A percentile compares a stretch with the other conserved stretches of the same genome.
Evolutionary conservation across 2,797 vertebrate genomes (phyloP).

Genomic region (Ptychobarbus kaznakovi): DNA sequence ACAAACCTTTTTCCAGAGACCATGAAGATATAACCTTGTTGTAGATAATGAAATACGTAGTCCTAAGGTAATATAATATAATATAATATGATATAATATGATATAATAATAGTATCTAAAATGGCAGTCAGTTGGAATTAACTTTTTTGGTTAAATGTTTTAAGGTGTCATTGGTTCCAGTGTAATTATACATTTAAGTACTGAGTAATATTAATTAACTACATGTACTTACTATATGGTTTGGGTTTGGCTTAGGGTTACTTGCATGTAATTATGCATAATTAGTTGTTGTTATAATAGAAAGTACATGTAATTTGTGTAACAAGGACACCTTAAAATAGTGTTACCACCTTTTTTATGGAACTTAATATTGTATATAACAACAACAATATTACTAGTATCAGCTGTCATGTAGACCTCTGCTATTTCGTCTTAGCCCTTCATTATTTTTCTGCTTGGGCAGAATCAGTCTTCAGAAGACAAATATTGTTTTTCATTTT

Average conservation of each 20-base stretch:
- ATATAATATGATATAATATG: neutral
- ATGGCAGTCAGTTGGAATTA: neutral
- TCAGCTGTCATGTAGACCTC: neutral
- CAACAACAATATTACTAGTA: neutral
- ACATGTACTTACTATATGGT: too few species aligned
- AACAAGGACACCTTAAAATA: too few species aligned
- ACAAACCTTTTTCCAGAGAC: neutral
- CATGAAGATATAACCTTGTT: neutral
- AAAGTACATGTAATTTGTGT: too few species aligned
- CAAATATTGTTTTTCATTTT: slow-evolving; percentile 20
- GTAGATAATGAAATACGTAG: neutral
- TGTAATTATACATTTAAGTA: too few species aligned
- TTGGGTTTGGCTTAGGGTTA: too few species aligned
- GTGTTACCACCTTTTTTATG: neutral
- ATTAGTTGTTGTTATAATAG: too few species aligned
- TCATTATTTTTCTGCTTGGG: neutral
- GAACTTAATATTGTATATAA: neutral
- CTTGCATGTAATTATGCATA: too few species aligned
- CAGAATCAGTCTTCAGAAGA: slow-evolving; percentile 1
- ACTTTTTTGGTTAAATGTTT: neutral
- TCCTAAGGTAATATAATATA: neutral
- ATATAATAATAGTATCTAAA: neutral
- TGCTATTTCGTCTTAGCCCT: neutral
- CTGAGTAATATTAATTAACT: too few species aligned
- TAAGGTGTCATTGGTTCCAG: too few species aligned